phyloP scores from a whole-genome alignment of 2,888 invertebrate species.

The Boloria selene region DNA sequence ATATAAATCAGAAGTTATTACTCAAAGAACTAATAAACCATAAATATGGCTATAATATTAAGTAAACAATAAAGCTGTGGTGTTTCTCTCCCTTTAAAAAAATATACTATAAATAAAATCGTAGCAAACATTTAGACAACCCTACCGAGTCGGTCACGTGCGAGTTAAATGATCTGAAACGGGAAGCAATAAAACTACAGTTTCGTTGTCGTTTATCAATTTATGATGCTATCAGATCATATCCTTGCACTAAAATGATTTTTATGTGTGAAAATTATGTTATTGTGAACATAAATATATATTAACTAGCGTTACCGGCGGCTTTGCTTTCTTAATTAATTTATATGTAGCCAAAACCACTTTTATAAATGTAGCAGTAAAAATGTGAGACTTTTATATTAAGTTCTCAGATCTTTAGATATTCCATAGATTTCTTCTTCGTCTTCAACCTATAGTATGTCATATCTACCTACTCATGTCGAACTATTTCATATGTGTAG shows the following conservation, averaged over 20 bases:
- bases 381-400: no score
- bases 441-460: no score
- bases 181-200: constrained; percentile 75
- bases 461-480: no score
- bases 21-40: constrained; percentile 32
- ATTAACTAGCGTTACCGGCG: not conserved
- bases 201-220: constrained; percentile 71
- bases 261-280: constrained; percentile 29
- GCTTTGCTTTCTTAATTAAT: no score
- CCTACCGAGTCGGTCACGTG: constrained; percentile 71
- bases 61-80: constrained; percentile 38
- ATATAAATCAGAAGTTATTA: constrained; percentile 21
- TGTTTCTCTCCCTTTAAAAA: constrained; percentile 36
- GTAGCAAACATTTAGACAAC: constrained; percentile 65
- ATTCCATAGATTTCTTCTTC: no score
- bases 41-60: constrained; percentile 38
- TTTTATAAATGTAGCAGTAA: no score
- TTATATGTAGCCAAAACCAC: no score
- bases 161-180: constrained; percentile 73
- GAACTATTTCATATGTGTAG: no score
- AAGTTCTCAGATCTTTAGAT: no score
- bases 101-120: constrained; percentile 57
- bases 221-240: constrained; percentile 55
- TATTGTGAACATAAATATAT: not conserved
- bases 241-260: constrained; percentile 39